A percentile compares a stretch with the other conserved stretches of the same genome.
Conservation (phyloP, 2,113 vertebrate genomes). For the Pteropus alecto region DNA sequence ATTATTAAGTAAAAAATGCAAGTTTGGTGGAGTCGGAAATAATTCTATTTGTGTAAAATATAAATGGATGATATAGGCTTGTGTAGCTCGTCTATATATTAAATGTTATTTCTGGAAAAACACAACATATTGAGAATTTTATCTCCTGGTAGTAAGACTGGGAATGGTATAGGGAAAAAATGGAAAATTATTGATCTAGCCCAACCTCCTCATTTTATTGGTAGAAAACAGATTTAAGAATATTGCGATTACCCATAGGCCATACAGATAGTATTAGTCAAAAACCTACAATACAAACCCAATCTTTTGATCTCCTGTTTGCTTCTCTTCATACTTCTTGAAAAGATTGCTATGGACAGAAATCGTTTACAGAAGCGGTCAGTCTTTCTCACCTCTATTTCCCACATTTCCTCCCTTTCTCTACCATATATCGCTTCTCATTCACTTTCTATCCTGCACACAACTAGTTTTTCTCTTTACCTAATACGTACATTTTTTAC, state of each 20-base stretch:
- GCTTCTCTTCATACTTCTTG: neutral
- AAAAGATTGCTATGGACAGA: neutral
- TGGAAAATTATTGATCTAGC: neutral
- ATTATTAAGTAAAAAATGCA: constrained; percentile 21
- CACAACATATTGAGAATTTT: neutral
- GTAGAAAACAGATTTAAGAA: neutral
- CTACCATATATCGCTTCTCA: neutral
- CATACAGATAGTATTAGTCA: neutral
- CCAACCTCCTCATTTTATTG: neutral
- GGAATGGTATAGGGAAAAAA: neutral
- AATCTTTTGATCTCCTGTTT: neutral
- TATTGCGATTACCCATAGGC: neutral
- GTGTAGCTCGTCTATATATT: neutral
- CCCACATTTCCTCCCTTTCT: neutral
- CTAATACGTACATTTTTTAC: neutral
- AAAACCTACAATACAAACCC: neutral
- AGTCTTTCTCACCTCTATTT: neutral
- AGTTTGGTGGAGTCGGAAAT: neutral
- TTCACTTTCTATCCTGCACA: neutral
- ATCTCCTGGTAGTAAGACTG: neutral
- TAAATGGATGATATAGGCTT: neutral
- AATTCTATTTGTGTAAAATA: neutral
- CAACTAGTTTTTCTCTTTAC: constrained; percentile 5
- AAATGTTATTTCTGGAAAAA: constrained; percentile 37
- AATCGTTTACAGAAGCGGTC: neutral